phyloP scores from a whole-genome alignment of 2,888 invertebrate species.

The Trissoscelio sp. region DNA sequence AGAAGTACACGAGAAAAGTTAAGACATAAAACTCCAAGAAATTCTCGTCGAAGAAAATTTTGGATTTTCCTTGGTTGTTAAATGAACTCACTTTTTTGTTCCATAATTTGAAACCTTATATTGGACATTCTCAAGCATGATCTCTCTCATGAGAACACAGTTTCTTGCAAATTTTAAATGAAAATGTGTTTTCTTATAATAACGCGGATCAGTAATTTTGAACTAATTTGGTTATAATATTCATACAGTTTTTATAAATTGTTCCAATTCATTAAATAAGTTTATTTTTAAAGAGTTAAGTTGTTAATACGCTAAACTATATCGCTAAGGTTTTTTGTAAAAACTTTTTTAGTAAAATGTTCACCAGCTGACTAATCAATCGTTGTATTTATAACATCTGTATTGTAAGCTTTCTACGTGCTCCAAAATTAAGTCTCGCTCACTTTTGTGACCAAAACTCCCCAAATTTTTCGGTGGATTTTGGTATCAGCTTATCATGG shows the following conservation, averaged over 20 bases:
- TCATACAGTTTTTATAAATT: neutral
- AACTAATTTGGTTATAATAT: slow-evolving; percentile 1
- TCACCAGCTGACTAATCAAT: neutral
- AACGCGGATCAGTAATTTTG: slow-evolving; percentile 14
- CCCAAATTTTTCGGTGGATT: slow-evolving; percentile 65
- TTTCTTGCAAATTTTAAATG: slow-evolving; percentile 34
- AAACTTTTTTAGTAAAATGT: neutral
- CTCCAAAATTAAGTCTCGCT: slow-evolving; percentile 52
- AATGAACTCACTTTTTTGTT: slow-evolving; percentile 59
- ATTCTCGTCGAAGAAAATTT: slow-evolving; percentile 58
- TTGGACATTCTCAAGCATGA: slow-evolving; percentile 39
- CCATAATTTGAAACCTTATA: slow-evolving; percentile 55
- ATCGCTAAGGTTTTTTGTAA: neutral
- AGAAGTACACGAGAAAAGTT: slow-evolving; percentile 61
- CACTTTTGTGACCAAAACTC: slow-evolving; percentile 41
- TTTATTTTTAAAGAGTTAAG: slow-evolving; percentile 7
- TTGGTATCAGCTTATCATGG: slow-evolving; percentile 65
- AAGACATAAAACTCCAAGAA: slow-evolving; percentile 59
- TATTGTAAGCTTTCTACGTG: slow-evolving; percentile 7
- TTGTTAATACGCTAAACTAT: neutral
- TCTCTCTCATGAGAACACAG: slow-evolving; percentile 40
- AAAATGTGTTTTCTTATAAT: slow-evolving; percentile 35
- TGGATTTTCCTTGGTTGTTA: slow-evolving; percentile 55
- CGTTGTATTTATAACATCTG: slow-evolving; percentile 3
- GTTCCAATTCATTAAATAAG: neutral